phyloP scores from a whole-genome alignment of 2,888 invertebrate genomes.

The Nemurella pictetii region DNA sequence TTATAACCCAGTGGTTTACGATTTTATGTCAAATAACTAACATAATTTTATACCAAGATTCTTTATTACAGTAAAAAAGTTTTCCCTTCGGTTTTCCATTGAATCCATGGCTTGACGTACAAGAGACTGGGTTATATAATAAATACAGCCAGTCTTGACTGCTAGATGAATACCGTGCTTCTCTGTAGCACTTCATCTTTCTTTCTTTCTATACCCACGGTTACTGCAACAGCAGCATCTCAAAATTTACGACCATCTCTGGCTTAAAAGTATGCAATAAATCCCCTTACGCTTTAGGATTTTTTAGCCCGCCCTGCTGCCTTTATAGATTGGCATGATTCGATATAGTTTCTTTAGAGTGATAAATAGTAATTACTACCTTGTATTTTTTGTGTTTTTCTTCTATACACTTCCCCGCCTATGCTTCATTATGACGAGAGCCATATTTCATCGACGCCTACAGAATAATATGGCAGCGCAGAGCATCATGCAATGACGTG shows the following conservation, averaged over 20 bases:
- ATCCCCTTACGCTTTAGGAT: conserved; percentile 47
- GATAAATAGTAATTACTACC: conserved; percentile 44
- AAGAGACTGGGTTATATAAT: conserved; percentile 25
- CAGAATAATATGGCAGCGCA: conserved; percentile 43
- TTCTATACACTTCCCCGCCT: conserved; percentile 37
- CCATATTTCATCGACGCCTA: conserved; percentile 43
- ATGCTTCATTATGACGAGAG: conserved; percentile 43
- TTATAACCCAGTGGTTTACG: conserved; percentile 23
- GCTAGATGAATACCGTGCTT: conserved; percentile 36
- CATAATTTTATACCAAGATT: conserved; percentile 22
- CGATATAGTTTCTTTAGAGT: conserved; percentile 43
- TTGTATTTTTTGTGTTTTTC: conserved; percentile 38
- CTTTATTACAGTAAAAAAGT: conserved; percentile 29
- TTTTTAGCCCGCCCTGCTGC: conserved; percentile 35
- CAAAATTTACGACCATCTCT: conserved; percentile 55
- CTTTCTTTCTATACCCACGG: conserved; percentile 37
- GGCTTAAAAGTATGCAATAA: conserved; percentile 57
- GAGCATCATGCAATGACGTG: conserved; percentile 31
- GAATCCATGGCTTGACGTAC: conserved; percentile 34
- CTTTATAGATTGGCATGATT: conserved; percentile 44
- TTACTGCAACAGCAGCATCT: conserved; percentile 45
- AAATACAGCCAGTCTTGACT: conserved; percentile 32
- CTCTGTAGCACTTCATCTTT: conserved; percentile 37
- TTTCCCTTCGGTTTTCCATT: conserved; percentile 31
- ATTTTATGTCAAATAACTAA: conserved; percentile 25